A percentile compares a stretch with the other conserved stretches of the same genome.
Evolutionary conservation across 2,888 invertebrate genomes (phyloP).

Genomic region (Parnassius glacialis): DNA sequence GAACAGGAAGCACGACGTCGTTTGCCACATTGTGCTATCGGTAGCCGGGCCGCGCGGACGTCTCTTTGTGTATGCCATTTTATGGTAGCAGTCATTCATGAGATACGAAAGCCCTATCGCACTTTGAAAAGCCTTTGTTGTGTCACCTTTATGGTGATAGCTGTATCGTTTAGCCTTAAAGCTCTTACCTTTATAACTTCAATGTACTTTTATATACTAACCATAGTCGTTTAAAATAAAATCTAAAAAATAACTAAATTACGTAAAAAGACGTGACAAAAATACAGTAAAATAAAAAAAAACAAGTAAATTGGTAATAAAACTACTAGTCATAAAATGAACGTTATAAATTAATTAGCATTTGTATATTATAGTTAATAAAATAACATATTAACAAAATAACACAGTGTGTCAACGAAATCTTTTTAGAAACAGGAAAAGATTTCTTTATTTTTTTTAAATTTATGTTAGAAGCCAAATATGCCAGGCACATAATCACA

Average conservation of each 20-base stretch:
- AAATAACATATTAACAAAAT: no score
- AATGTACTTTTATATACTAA: conserved; percentile 6
- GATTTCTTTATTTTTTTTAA: no score
- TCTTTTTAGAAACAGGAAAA: no score
- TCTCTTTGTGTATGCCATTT: conserved; percentile 71
- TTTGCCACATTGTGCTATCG: conserved; percentile 80
- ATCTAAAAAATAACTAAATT: neutral
- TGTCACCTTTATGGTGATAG: conserved; percentile 63
- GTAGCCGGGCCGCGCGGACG: conserved; percentile 73
- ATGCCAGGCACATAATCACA: no score
- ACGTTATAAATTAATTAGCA: no score
- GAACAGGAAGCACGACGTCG: conserved; percentile 78
- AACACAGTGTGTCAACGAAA: no score
- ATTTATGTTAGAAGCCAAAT: no score
- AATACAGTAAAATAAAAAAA: no score
- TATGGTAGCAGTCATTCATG: conserved; percentile 62
- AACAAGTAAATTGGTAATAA: no score
- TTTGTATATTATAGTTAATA: no score
- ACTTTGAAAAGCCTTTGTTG: conserved; percentile 64
- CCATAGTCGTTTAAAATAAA: neutral
- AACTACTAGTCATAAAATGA: no score
- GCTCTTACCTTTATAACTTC: conserved; percentile 15
- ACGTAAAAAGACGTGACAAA: no score
- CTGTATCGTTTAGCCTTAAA: conserved; percentile 37
- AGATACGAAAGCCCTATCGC: conserved; percentile 60